Evolutionary conservation across 2,888 invertebrate species (phyloP).

Genomic region (Ametastegia equiseti): DNA sequence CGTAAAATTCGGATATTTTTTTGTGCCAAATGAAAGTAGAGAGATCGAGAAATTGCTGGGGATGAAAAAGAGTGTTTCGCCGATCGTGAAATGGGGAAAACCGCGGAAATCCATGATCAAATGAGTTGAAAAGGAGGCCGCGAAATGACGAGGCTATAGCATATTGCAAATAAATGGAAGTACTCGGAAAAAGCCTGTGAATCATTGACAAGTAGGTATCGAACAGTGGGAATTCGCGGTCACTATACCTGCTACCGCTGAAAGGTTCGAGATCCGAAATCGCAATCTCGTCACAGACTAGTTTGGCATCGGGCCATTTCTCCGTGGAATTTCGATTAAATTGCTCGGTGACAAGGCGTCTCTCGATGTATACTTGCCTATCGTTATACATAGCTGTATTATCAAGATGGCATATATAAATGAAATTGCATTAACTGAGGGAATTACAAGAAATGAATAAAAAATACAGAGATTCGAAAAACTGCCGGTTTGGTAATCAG

Average conservation of each 20-base stretch:
- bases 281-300: conserved; percentile 21
- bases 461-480: too few species aligned
- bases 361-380: not conserved
- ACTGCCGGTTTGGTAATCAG: too few species aligned
- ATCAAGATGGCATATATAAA: too few species aligned
- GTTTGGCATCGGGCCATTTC: conserved; percentile 18
- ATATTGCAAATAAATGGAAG: not conserved
- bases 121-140: not conserved
- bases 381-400: not conserved
- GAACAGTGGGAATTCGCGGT: conserved; percentile 24
- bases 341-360: not conserved
- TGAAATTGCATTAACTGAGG: too few species aligned
- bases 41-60: too few species aligned
- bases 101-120: not conserved
- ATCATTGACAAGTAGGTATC: conserved; percentile 13
- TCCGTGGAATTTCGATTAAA: conserved; percentile 19
- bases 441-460: too few species aligned
- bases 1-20: too few species aligned
- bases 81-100: not conserved
- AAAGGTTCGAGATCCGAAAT: not conserved
- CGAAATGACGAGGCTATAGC: not conserved
- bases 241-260: not conserved
- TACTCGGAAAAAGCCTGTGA: not conserved
- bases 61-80: not conserved
- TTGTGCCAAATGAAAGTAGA: too few species aligned